Evolutionary conservation across 1,140 invertebrate species (phyloP), one percentile per base, ranked within the genome.

Genomic region (Drosophila sp.): DNA sequence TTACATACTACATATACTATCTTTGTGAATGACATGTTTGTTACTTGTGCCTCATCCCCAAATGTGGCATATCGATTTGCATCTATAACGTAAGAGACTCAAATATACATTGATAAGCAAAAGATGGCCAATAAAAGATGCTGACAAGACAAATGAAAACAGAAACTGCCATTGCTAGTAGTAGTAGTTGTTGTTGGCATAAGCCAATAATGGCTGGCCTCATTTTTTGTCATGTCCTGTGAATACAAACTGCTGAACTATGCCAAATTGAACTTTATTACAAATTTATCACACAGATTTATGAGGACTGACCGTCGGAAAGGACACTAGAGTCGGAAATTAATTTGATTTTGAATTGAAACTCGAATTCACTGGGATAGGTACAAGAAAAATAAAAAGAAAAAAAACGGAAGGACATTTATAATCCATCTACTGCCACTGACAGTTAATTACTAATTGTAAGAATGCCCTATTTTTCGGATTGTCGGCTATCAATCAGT

Each of bases 21-120:
- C 40, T 35, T 68, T 66, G 70, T 73, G 73, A 68, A 70, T 84
- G 80, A 80, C 81, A 85, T 77, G 71, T 82, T 82, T 78, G 54
- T 74, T 78, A 57, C 60, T 70, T 79, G 62, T 64, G 62, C 63
- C 64, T 64, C 54, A 27, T 50, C 44, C 35, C 80, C 70, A 80
- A 76, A 85, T 84, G 81, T 84, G 80, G 84, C 80, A 84, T 84
- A 80, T 84, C 80, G 80, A 84, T 85, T 84, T 80, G 78, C 80
- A 80, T 80, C 77, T 66, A 17, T 17, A 55, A 50, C 25, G 23
- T 50, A 50, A 80, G 71, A 56, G 77, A 75, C 65, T 25, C 67
- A 7, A 33, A 23, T 32, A 40, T 50, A 66, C 35, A 70, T 77
- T 67, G 61, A 76, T 77, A 66, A 77, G 72, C 72, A 69, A 76